Evolutionary conservation across 2,888 invertebrate genomes (phyloP), one percentile per base, ranked within the genome.

Genomic region (Brachynemurus nebulosus): DNA sequence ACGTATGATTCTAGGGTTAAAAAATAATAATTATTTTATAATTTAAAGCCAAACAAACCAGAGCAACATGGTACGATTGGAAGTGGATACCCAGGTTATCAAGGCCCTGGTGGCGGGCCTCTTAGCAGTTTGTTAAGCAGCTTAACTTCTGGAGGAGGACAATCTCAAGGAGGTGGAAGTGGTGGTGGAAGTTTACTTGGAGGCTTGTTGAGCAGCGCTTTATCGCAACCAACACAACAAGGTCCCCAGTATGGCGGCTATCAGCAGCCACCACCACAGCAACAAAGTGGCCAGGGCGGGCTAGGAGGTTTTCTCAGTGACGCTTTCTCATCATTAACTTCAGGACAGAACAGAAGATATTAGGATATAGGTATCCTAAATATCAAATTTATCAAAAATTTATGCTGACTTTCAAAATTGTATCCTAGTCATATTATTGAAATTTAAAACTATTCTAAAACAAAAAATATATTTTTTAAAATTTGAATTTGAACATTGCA

Each of bases 41-140:
- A 16, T 40, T 33, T 42, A 11, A 14, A 42, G 42, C 42, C 42
- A 7, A 33, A 19, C 19, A 27, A 34, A 27, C 42, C 39, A 5
- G 33, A 39, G 23, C 47, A 48, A 16, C 50, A 48, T 12, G 45
- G 33, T 6, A 42, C 38, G 2, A 42, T 40, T 2, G 44, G 48
- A 12, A 46, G 50, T 17, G 50, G 50, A 16, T 51, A 47, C 9
- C 51, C 51, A 20, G 50, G 52, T 9, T 54, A 55, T 45, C 53
- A 53, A 6, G 49, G 52, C 35, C 52, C 54, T 3, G 48, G 40
- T 12, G 50, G 47, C 11, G 42, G 42, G 11, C 35, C 34, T 6
- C 14, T 42, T 2, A 18, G 34, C n/a, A 42, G 20, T 35, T 16
- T 42, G 14, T 34, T 42, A 27, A 25, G 40, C 6, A 25, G 25